Evolutionary conservation across 2,888 invertebrate genomes (phyloP), one percentile per base, ranked within the genome.

Genomic region (Drosophila putrida): DNA sequence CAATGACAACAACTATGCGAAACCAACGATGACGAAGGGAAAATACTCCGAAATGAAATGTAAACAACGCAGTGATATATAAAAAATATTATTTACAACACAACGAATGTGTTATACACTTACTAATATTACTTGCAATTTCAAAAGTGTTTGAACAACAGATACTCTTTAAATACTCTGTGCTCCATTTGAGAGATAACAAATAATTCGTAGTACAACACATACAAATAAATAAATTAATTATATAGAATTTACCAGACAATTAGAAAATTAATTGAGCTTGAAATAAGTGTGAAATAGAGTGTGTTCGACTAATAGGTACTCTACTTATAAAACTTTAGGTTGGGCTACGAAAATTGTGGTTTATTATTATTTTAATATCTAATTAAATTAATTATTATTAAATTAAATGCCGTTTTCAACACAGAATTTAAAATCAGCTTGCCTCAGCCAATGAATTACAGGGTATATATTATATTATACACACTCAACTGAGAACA

Each of bases 11-110:
- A 11, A 51, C 28, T 13, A 43, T 44, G 15, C 38, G 15, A 50
- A 66, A 6, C 38, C 25, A 33, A 31, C 67, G 55, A 77, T 71
- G 81, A 75, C 69, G 64, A 43, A 62, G 65, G 43, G 15, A 43
- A 82, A 68, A 66, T 60, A 64, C 65, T 20, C 10, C 35, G 47
- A 41, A 53, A 4, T 39, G 25, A 28, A 63, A 33, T 20, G 46
- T 54, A 63, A 60, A 64, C 51, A 49, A 38, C 35, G 33, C 39
- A 38, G 9, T 41, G 8, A 50, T 46, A 50, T 20, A 13, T 25
- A 41, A 33, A 44, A 33, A 44, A 6, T 15, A 8, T 6, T 25
- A 27, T 43, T 44, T 33, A 13, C 11, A 10, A n/a, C 8, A 36
- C 36, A n/a, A 11, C 41, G 46, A 59, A 35, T 31, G 2, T 1